These are phyloP conservation scores for Lagorchestes hirsutus DNA, from an alignment of 2,797 vertebrate genomes.

Conservation along the genomic window DNA sequence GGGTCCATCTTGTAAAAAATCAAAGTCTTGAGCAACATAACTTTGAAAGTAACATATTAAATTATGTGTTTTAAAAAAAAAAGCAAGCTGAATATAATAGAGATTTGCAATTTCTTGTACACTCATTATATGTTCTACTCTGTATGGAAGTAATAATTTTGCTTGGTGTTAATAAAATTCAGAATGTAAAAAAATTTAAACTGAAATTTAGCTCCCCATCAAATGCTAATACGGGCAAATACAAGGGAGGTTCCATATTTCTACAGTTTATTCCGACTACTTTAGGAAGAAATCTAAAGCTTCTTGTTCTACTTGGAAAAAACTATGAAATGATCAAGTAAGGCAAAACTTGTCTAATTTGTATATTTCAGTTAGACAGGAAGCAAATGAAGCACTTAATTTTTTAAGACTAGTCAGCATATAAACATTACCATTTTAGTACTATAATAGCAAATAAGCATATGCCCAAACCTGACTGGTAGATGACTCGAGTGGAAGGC, in stretches of 20 bases:
- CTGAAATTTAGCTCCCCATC: background rate
- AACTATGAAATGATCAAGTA: constrained; percentile 51
- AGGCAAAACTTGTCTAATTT: constrained; percentile 40
- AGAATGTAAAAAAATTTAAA: background rate
- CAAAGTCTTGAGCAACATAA: background rate
- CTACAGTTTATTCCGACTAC: constrained; percentile 45
- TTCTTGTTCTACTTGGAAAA: constrained; percentile 40
- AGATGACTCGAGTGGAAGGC: constrained; percentile 27
- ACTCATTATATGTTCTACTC: background rate
- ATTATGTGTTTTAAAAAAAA: background rate
- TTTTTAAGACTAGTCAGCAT: constrained; percentile 54
- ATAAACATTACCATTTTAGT: constrained; percentile 52
- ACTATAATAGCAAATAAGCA: constrained; percentile 35
- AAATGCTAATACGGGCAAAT: constrained; percentile 28
- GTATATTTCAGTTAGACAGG: constrained; percentile 19
- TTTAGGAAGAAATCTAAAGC: constrained; percentile 47
- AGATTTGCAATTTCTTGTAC: background rate
- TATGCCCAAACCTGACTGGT: constrained; percentile 25
- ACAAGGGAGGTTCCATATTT: constrained; percentile 27
- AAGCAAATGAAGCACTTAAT: constrained; percentile 39
- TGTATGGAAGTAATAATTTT: background rate
- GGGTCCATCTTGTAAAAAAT: constrained; percentile 1
- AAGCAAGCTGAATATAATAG: background rate
- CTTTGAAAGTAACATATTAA: background rate
- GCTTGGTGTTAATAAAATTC: background rate